Conservation (phyloP, 2,888 invertebrate genomes). For the Hemistola chrysoprasaria region DNA sequence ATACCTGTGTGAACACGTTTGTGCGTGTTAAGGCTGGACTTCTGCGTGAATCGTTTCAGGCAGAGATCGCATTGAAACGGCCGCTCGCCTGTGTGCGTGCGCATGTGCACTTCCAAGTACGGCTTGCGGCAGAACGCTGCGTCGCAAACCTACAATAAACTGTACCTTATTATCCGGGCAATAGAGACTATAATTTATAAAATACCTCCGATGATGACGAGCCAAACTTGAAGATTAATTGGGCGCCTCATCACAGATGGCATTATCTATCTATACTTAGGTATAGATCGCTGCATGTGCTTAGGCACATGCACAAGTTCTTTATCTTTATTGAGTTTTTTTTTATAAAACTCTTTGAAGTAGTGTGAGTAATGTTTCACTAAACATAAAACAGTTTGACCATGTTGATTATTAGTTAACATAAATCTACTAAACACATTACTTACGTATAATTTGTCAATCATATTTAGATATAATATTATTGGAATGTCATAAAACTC, state of each 20-base stretch:
- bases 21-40: constrained; percentile 90
- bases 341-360: too few relatives aligned
- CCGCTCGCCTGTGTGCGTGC: constrained; percentile 89
- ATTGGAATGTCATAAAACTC: too few relatives aligned
- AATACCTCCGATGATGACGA: too few relatives aligned
- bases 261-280: too few relatives aligned
- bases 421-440: too few relatives aligned
- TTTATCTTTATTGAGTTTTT: too few relatives aligned
- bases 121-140: constrained; percentile 91
- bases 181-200: neutral
- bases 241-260: too few relatives aligned
- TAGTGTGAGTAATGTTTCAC: neutral
- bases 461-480: too few relatives aligned
- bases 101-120: constrained; percentile 90
- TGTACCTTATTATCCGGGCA: constrained; percentile 3
- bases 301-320: too few relatives aligned
- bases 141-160: constrained; percentile 82
- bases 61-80: constrained; percentile 89
- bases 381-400: constrained; percentile 1
- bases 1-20: constrained; percentile 88
- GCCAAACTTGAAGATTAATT: too few relatives aligned
- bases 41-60: constrained; percentile 90
- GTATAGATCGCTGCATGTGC: too few relatives aligned
- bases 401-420: too few relatives aligned
- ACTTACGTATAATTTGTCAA: neutral